Evolutionary conservation across 1,140 invertebrate species (phyloP).

Genomic region (Pissodes strobi): DNA sequence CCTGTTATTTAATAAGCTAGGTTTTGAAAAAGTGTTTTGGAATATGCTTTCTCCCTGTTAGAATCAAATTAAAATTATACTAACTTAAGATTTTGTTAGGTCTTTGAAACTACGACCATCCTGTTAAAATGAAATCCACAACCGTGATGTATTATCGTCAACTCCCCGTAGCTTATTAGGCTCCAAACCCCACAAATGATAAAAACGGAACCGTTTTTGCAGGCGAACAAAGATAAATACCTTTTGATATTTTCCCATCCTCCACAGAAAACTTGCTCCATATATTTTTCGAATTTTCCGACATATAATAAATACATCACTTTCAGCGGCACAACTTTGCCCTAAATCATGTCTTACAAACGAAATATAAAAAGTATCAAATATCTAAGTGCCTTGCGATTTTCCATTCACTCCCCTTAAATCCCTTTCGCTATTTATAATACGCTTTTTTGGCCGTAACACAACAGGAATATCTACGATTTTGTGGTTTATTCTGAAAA

Average conservation of each 20-base stretch:
- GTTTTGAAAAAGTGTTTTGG: too few relatives aligned
- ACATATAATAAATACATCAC: slow-evolving; percentile 35
- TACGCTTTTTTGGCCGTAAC: too few relatives aligned
- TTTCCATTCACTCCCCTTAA: slow-evolving; percentile 22
- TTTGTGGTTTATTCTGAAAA: too few relatives aligned
- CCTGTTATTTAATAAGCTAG: too few relatives aligned
- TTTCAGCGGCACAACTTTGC: slow-evolving; percentile 23
- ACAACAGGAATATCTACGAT: too few relatives aligned
- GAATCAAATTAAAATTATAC: too few relatives aligned
- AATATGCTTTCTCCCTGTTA: too few relatives aligned
- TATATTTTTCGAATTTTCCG: slow-evolving; percentile 21
- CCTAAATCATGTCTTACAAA: slow-evolving; percentile 29
- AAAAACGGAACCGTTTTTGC: slow-evolving; percentile 12
- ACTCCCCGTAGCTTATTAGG: too few relatives aligned
- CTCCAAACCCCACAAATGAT: slow-evolving; percentile 3
- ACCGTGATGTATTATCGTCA: too few relatives aligned
- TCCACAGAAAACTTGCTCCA: slow-evolving; percentile 9
- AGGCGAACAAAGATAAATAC: slow-evolving; percentile 25
- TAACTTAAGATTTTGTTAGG: too few relatives aligned
- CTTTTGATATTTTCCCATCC: slow-evolving; percentile 27
- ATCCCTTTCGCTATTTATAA: neutral
- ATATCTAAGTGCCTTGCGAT: slow-evolving; percentile 20
- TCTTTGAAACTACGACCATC: too few relatives aligned
- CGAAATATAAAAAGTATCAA: slow-evolving; percentile 31
- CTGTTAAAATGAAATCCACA: too few relatives aligned